Base-by-base conservation (phyloP, 2,797 vertebrate species). In the Peromyscus melanophrys region DNA sequence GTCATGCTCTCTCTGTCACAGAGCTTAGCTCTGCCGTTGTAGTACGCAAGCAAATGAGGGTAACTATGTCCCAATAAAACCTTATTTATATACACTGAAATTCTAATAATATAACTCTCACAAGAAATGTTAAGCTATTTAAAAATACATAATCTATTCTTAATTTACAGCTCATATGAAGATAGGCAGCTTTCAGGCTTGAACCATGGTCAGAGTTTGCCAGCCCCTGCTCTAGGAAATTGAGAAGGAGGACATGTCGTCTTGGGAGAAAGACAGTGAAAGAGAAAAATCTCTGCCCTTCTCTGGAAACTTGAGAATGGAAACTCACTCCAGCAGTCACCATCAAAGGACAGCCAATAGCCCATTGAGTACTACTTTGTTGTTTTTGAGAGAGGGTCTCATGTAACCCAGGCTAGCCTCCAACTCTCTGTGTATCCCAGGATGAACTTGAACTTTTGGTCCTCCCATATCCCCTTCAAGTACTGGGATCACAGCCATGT, bases 131-230 rank as follows among this genome's bases (percentile, higher is more conserved):
- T 92, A 77, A 96, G 75, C 23, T 1, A 49, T 89, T 85, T 93
- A 78, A 85, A 96, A 92, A 84, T 40, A 21, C 46, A 75, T 76
- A 92, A 87, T 71, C 9, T 71, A 87, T 55, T 77, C 67, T 77
- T 90, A 73, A 59, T 37, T 71, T 67, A 57, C 7, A 76, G 2
- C 29, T 52, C 37, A 67, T 17, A 75, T n/a, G 85, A 93, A 89
- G 89, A 61, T 4, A 84, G 69, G 29, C 29, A 46, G 17, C 46
- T 46, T 34, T 23, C 63, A 88, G 25, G 83, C 31, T 1, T 63
- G 57, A 89, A 78, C 16, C 31, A 46, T 4, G 17, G 29, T 65
- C 65, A 31, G 57, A 73, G 34, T 82, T 31, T 95, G 37, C 29
- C n/a, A 82, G 49, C n/a, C 61, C 11, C 31, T 71, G 52, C 57